Evolutionary conservation across 2,797 vertebrate species (phyloP), one percentile per base, ranked within the genome.

Genomic region (Cyclura pinguis): DNA sequence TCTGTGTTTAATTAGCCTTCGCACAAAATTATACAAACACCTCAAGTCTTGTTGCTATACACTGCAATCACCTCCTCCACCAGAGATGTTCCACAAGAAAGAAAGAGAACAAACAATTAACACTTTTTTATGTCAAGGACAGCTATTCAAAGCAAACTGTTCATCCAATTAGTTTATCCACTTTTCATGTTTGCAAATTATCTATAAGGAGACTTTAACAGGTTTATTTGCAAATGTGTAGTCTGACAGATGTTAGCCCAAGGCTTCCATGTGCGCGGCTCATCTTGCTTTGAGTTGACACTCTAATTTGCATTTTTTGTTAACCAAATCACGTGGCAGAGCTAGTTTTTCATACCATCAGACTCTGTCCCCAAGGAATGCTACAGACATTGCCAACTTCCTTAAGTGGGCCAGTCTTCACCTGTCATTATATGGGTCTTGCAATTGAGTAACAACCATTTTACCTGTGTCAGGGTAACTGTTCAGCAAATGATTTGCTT

Each of bases 141-240:
- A 93, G 87, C n/a, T 35, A 92, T 90, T 90, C 73, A 90, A 32
- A 89, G 14, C 42, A 9, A 91, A 57, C 27, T 14, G 42, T 88
- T 91, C 91, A 88, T 35, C 88, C 78, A 73, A 92, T 89, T 89
- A 90, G 89, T 69, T 22, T 72, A 76, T 83, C 18, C 14, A 72
- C 83, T 57, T 29, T 88, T 91, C 81, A 74, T 78, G 81, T 59
- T 52, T 85, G 69, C 81, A 92, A 86, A 93, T 90, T 84, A 93
- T 90, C 32, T 22, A 84, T 77, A 94, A 67, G 64, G 2, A 24
- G 91, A 47, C 22, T 57, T 67, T 88, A 94, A 87, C 86, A 91
- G 92, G 84, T 86, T 62, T 86, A 42, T 90, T 76, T 92, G 32
- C 91, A 89, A 92, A 50, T 74, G 87, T 59, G 91, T 92, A 77